These are phyloP conservation scores for Drosophila pallidifrons DNA, from an alignment of 1,140 invertebrate genomes.

Conservation along the genomic window DNA sequence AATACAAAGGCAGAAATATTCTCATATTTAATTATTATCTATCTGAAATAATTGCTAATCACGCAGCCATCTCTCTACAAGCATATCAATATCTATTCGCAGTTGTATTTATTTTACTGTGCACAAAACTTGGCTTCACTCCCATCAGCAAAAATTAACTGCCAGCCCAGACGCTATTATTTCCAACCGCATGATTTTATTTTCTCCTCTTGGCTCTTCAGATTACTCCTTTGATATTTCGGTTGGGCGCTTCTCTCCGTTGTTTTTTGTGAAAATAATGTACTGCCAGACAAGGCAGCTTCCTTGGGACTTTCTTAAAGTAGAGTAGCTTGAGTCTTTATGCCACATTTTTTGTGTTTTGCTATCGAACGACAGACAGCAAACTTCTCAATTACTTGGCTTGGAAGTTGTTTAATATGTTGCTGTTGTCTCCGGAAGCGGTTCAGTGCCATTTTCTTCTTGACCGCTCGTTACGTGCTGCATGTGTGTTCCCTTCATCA, in stretches of 20 bases:
- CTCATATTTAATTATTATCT: conserved; percentile 69
- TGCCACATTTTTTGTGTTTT: conserved; percentile 13
- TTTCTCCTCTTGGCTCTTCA: conserved; percentile 41
- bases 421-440: conserved; percentile 46
- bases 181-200: conserved; percentile 83
- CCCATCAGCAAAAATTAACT: conserved; percentile 50
- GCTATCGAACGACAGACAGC: conserved; percentile 44
- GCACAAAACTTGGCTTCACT: conserved; percentile 68
- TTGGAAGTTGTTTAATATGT: conserved; percentile 55
- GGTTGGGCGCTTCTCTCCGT: conserved; percentile 40
- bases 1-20: conserved; percentile 53
- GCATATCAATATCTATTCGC: conserved; percentile 46
- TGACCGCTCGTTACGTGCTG: conserved; percentile 80
- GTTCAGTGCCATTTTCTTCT: conserved; percentile 49
- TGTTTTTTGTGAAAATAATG: conserved; percentile 55
- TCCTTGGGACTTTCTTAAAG: conserved; percentile 34
- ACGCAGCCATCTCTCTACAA: conserved; percentile 50
- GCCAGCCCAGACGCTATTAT: conserved; percentile 81
- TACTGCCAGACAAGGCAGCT: conserved; percentile 49
- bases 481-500: conserved; percentile 57
- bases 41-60: conserved; percentile 76
- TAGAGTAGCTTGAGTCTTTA: conserved; percentile 27
- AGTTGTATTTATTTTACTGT: conserved; percentile 26
- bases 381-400: conserved; percentile 74
- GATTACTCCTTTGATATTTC: conserved; percentile 75